Evolutionary conservation across 2,888 invertebrate genomes (phyloP).

Genomic region (Acleris sparsana): DNA sequence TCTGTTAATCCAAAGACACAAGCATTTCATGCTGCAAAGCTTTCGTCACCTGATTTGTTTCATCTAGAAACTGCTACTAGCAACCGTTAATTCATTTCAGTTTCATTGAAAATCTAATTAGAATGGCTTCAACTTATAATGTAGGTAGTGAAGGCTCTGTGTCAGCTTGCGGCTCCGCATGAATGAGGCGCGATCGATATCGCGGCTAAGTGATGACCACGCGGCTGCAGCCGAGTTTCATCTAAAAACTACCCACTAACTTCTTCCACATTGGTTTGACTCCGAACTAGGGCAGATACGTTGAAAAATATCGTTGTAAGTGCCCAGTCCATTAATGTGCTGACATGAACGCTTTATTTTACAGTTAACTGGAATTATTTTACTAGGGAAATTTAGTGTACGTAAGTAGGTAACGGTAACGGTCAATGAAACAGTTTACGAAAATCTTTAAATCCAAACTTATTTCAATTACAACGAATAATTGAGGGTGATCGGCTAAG

Average conservation of each 20-base stretch:
- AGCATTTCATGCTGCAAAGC: no score
- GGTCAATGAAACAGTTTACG: background rate
- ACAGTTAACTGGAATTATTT: no score
- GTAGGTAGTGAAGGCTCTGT: slow-evolving; percentile 23
- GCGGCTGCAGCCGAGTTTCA: slow-evolving; percentile 33
- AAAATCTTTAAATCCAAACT: background rate
- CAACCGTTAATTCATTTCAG: no score
- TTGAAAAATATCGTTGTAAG: slow-evolving; percentile 23
- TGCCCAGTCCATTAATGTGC: slow-evolving; percentile 2
- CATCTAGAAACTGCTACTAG: no score
- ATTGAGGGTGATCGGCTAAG: slow-evolving; percentile 7
- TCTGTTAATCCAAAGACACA: no score
- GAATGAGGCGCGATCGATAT: slow-evolving; percentile 59
- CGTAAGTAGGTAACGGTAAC: background rate
- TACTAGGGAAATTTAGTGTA: no score
- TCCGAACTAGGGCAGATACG: slow-evolving; percentile 30
- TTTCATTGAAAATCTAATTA: slow-evolving; percentile 1
- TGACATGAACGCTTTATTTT: background rate
- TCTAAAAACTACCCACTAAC: slow-evolving; percentile 32
- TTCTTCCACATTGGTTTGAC: slow-evolving; percentile 32
- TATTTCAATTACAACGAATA: background rate
- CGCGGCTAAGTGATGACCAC: slow-evolving; percentile 54
- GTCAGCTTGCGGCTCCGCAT: slow-evolving; percentile 51
- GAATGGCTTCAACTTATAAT: slow-evolving; percentile 4
- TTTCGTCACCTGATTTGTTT: no score